Conservation (phyloP, 1,140 invertebrate species). For the Leptinotarsa undecemlineata region DNA sequence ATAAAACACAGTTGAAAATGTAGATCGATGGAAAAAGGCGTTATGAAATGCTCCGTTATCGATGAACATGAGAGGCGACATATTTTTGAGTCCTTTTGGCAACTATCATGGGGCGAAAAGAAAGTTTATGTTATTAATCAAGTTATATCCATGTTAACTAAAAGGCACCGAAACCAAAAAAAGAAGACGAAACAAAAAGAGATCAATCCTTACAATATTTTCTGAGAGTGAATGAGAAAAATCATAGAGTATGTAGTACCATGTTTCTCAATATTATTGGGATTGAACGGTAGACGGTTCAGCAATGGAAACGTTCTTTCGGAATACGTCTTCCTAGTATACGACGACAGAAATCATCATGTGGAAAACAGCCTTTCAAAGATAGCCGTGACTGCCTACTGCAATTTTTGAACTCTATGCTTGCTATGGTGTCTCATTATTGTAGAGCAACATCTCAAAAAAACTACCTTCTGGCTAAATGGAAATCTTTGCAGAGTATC, state of each 20-base stretch:
- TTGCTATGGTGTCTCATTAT: conserved; percentile 15
- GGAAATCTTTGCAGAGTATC: not conserved
- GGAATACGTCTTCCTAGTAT: not conserved
- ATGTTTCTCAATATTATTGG: conserved; percentile 18
- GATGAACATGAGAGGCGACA: not conserved
- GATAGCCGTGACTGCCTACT: conserved; percentile 7
- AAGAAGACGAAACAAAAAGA: conserved; percentile 16
- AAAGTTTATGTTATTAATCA: conserved; percentile 18
- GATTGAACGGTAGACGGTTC: conserved; percentile 1
- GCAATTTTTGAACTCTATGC: conserved; percentile 12
- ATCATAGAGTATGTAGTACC: conserved; percentile 18
- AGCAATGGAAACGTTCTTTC: not conserved
- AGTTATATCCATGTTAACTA: conserved; percentile 16
- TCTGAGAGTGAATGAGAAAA: conserved; percentile 9
- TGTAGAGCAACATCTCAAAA: conserved; percentile 17
- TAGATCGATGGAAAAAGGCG: not conserved
- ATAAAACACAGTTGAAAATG: conserved; percentile 14
- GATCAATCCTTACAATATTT: not conserved
- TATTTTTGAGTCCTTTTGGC: conserved; percentile 12
- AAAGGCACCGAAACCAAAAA: conserved; percentile 21
- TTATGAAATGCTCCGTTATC: conserved; percentile 17
- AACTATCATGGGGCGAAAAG: conserved; percentile 7
- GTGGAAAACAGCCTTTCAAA: not conserved
- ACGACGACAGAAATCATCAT: not conserved
- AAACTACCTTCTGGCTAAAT: conserved; percentile 18